phyloP scores from a whole-genome alignment of 2,888 invertebrate species.

The Drosophila vallismaia region DNA sequence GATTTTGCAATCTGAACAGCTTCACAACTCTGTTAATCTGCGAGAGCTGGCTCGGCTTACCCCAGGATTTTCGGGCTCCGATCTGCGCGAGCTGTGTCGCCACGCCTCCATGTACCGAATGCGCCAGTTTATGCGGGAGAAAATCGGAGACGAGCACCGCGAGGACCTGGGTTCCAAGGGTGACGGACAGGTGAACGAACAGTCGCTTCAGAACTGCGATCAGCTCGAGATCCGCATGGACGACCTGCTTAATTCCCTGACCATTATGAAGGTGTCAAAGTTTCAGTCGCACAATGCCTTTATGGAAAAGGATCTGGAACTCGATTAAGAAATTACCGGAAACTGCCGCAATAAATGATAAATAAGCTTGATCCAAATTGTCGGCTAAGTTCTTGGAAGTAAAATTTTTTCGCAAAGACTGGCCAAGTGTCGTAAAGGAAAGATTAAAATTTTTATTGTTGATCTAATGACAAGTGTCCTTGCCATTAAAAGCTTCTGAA shows the following conservation, averaged over 20 bases:
- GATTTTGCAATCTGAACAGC: slow-evolving; percentile 90
- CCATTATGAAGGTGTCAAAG: slow-evolving; percentile 53
- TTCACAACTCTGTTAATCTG: slow-evolving; percentile 89
- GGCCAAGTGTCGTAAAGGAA: neutral
- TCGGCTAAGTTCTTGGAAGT: slow-evolving; percentile 7
- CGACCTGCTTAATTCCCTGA: slow-evolving; percentile 53
- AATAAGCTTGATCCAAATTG: neutral
- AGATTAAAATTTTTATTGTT: slow-evolving; percentile 3
- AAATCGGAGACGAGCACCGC: slow-evolving; percentile 24
- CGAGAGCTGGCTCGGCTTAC: slow-evolving; percentile 88
- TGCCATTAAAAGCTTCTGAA: neutral
- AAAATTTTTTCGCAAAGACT: neutral
- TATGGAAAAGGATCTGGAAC: slow-evolving; percentile 41
- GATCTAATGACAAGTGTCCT: neutral
- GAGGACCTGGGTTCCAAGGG: neutral
- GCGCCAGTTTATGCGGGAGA: slow-evolving; percentile 87
- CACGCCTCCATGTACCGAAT: slow-evolving; percentile 95
- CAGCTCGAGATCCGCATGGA: slow-evolving; percentile 57
- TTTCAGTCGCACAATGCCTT: slow-evolving; percentile 20
- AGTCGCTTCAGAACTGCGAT: neutral
- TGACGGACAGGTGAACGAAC: slow-evolving; percentile 2
- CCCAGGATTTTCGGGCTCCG: slow-evolving; percentile 96
- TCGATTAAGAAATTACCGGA: slow-evolving; percentile 40
- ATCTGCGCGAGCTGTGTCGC: slow-evolving; percentile 94
- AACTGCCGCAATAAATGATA: neutral